Base-by-base conservation (phyloP, 2,797 vertebrate genomes). In the Takifugu rubripes region DNA sequence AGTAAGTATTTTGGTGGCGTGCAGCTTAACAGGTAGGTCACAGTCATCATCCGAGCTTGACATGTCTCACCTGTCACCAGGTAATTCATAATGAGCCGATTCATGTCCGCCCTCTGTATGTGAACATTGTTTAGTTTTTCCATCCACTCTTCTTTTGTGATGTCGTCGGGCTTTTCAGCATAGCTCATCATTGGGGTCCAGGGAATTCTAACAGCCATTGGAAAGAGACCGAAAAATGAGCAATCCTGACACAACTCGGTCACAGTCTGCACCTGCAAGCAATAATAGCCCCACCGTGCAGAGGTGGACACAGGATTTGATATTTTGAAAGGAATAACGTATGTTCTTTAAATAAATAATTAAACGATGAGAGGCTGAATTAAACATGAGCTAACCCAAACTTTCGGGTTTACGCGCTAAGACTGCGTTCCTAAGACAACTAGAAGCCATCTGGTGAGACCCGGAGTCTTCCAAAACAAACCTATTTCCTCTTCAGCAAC, bases 41-140 rank as follows among this genome's bases (percentile, higher is more conserved):
- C n/a, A 7, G 6, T 21, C 44, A 21, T 10, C 16, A 33, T 2
- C 9, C 31, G 10, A 33, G 31, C 6, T 1, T 7, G 16, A 7
- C 36, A 54, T 3, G 43, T n/a, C 79, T 79, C 89, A 98, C 96
- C 96, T 85, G 96, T 98, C 70, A 98, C 96, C 75, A 98, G 86
- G 86, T 98, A 98, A 83, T 98, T 98, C 96, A 98, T 98, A 81
- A 98, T 98, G 68, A 98, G 94, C 15, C 95, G 93, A 61, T 98
- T 98, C 96, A 98, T 98, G 77, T 98, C 96, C 31, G 96, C 95
- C 83, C 96, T 92, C 80, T 98, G 96, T 71, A 98, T 97, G 27
- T 98, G 96, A 59, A 98, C 92, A 78, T 96, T 97, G 75, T 96
- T 97, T 42, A 98, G 85, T 67, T 97, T 98, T 68, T 98, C 96